Conservation (phyloP, 2,113 vertebrate species). For the crab-eating macaque (Macaca fascicularis) region DNA sequence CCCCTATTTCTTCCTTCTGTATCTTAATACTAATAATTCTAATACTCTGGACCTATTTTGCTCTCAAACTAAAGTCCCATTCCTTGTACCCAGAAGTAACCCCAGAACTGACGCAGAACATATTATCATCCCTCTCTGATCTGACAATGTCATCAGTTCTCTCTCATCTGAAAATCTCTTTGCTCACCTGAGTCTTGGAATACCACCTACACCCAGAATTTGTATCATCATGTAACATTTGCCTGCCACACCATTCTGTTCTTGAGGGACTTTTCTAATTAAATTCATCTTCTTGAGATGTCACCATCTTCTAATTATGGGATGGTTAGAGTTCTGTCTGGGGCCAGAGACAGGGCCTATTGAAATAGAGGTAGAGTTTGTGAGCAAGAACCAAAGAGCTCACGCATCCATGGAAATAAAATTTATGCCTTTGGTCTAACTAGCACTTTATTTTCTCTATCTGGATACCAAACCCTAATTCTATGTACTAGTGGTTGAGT, state of each 20-base stretch:
- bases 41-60: background rate
- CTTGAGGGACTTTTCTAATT: slow-evolving; percentile 13
- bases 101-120: background rate
- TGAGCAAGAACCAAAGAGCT: background rate
- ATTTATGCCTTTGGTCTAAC: slow-evolving; percentile 12
- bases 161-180: background rate
- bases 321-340: background rate
- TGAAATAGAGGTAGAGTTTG: background rate
- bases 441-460: slow-evolving; percentile 35
- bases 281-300: background rate
- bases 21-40: slow-evolving; percentile 25
- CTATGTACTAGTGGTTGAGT: background rate
- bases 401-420: background rate
- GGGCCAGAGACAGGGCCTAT: background rate
- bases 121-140: background rate
- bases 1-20: background rate
- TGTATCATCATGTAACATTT: background rate
- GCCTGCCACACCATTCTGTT: background rate
- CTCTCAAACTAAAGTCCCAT: slow-evolving; percentile 27
- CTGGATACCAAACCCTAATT: background rate
- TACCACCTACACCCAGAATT: background rate
- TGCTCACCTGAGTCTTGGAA: background rate
- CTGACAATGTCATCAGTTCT: background rate
- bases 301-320: slow-evolving; percentile 13
- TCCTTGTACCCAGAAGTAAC: background rate